These are phyloP conservation scores for Scrobipalpa costella DNA, from an alignment of 2,888 invertebrate genomes.

Conservation along the genomic window DNA sequence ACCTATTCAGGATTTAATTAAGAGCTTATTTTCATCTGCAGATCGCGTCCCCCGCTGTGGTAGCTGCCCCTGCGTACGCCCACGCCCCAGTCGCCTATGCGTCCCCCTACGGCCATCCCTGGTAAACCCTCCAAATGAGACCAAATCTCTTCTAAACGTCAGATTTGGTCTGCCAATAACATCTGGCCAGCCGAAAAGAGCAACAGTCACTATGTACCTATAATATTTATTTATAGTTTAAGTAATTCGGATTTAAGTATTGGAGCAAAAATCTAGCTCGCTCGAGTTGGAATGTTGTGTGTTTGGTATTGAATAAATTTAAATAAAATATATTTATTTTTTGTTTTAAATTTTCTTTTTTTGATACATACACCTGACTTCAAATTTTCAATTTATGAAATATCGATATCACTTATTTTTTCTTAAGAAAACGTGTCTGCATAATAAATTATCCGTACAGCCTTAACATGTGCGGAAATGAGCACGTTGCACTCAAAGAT, in stretches of 20 bases:
- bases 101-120: slow-evolving; percentile 62
- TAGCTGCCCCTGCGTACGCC: slow-evolving; percentile 57
- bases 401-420: too few relatives aligned
- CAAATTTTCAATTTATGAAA: not conserved
- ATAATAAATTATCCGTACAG: too few relatives aligned
- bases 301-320: slow-evolving; percentile 52
- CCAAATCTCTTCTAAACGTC: slow-evolving; percentile 15
- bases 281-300: slow-evolving; percentile 52
- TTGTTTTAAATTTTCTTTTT: not conserved
- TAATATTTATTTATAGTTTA: slow-evolving; percentile 54
- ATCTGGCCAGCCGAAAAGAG: slow-evolving; percentile 49
- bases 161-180: slow-evolving; percentile 36
- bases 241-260: slow-evolving; percentile 48
- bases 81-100: slow-evolving; percentile 52
- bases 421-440: too few relatives aligned
- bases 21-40: slow-evolving; percentile 35
- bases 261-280: slow-evolving; percentile 51
- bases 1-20: not conserved
- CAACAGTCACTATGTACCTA: slow-evolving; percentile 66
- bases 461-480: too few relatives aligned
- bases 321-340: slow-evolving; percentile 41
- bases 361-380: not conserved
- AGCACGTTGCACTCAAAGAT: too few relatives aligned
- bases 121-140: slow-evolving; percentile 49
- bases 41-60: slow-evolving; percentile 67